phyloP scores from a whole-genome alignment of 2,113 vertebrate genomes.

The Colaptes auratus region DNA sequence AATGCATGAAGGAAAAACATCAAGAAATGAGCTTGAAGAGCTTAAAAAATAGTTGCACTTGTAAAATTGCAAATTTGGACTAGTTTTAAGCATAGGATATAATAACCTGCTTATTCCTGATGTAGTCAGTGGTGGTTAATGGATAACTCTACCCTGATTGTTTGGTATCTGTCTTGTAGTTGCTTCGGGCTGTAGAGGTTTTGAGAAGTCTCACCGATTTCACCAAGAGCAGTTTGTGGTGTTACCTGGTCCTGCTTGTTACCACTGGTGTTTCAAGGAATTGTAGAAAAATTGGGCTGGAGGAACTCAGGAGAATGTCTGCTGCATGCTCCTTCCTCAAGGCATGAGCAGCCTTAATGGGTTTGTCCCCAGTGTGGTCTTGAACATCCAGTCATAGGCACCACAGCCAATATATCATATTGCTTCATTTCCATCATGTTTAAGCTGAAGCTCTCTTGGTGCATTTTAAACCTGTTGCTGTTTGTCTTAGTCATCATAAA shows the following conservation, averaged over 20 bases:
- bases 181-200: neutral
- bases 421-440: neutral
- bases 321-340: accelerated
- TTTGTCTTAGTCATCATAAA: neutral
- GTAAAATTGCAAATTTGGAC: neutral
- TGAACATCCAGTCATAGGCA: neutral
- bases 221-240: neutral
- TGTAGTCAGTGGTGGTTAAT: neutral
- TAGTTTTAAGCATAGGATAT: neutral
- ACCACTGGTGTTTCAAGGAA: neutral
- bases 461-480: neutral
- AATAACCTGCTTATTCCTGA: neutral
- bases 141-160: neutral
- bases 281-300: neutral
- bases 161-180: neutral
- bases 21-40: neutral
- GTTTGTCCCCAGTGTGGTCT: neutral
- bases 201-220: neutral
- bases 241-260: neutral
- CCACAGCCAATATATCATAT: neutral
- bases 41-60: neutral
- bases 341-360: neutral
- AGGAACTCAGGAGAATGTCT: neutral
- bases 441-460: neutral
- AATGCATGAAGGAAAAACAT: neutral